Conservation (phyloP, 2,797 vertebrate species). For the Sebastiscus albofasciatus region DNA sequence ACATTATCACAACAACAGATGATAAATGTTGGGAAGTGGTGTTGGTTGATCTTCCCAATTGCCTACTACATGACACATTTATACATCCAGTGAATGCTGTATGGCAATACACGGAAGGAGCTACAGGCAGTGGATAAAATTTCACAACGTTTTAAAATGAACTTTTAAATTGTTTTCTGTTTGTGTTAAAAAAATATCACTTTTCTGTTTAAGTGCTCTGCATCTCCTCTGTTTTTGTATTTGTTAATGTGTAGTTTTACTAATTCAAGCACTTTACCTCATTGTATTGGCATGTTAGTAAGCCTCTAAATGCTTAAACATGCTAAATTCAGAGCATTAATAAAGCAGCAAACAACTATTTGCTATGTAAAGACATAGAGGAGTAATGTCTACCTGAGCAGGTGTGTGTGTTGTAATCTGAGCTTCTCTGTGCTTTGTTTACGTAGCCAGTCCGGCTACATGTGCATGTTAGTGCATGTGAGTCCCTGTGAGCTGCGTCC, state of each 20-base stretch:
- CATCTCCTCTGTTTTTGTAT: not conserved
- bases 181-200: accelerated
- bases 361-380: too few relatives aligned
- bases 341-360: too few relatives aligned
- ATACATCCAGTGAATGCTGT: not conserved
- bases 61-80: not conserved
- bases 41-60: slow-evolving; percentile 12
- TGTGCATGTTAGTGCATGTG: not conserved
- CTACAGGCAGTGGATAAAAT: not conserved
- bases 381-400: too few relatives aligned
- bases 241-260: not conserved
- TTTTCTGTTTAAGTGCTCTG: not conserved
- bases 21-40: slow-evolving; percentile 35
- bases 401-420: not conserved
- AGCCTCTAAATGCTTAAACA: too few relatives aligned
- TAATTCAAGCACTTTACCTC: not conserved
- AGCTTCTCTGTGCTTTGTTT: not conserved
- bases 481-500: accelerated
- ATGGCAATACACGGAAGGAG: not conserved
- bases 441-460: not conserved
- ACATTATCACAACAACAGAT: slow-evolving; percentile 38
- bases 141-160: not conserved
- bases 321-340: too few relatives aligned
- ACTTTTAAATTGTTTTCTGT: not conserved
- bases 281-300: not conserved